These are phyloP conservation scores for Podargus strigoides DNA, from an alignment of 2,797 vertebrate species.

Conservation along the genomic window DNA sequence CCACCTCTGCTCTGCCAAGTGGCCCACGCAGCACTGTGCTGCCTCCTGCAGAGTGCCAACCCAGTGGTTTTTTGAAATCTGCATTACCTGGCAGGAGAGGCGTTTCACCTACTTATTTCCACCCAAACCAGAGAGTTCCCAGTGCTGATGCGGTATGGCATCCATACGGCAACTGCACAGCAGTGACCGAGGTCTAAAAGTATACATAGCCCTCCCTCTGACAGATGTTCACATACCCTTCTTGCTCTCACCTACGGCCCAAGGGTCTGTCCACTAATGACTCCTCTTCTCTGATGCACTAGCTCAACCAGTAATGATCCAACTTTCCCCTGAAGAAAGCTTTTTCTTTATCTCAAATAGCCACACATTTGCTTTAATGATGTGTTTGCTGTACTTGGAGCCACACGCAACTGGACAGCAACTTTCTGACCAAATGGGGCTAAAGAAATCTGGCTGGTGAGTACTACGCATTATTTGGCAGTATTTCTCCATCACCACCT, in stretches of 20 bases:
- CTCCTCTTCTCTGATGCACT: neutral
- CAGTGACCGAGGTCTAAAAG: neutral
- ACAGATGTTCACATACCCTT: neutral
- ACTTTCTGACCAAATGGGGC: neutral
- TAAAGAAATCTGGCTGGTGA: neutral
- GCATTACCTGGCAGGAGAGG: neutral
- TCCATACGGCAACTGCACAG: neutral
- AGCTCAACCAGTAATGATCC: neutral
- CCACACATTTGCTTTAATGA: neutral
- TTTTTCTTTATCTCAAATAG: neutral
- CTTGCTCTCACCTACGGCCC: neutral
- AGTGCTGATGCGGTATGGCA: rapidly evolving
- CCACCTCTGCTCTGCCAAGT: neutral
- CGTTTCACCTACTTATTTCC: neutral
- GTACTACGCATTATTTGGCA: neutral
- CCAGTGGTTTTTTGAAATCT: neutral
- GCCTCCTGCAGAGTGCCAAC: neutral
- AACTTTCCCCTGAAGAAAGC: neutral
- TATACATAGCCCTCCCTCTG: rapidly evolving
- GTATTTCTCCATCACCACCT: neutral
- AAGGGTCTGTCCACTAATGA: neutral
- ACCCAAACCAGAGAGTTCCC: neutral
- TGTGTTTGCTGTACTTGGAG: neutral
- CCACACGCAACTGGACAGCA: neutral
- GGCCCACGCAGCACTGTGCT: rapidly evolving